Conservation (phyloP, 2,113 vertebrate species). For the Pelecanoides urinatrix region DNA sequence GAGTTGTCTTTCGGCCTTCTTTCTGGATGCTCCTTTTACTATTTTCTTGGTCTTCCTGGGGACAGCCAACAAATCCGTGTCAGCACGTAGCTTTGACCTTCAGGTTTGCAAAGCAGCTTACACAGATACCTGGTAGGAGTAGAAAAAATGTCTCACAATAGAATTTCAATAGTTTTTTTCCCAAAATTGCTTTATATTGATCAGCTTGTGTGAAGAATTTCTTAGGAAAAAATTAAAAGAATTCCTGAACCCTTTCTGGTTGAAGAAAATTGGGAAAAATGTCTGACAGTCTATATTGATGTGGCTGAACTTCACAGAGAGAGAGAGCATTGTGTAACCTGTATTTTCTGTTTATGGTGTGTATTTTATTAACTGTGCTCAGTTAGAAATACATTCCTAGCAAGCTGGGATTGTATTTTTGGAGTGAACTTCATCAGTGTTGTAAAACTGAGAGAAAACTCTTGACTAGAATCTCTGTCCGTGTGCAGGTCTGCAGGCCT, state of each 20-base stretch:
- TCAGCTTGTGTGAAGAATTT: neutral
- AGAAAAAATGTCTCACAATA: neutral
- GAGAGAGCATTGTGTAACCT: neutral
- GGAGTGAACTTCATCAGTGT: neutral
- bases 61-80: neutral
- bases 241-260: neutral
- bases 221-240: neutral
- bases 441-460: neutral
- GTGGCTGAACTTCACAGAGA: neutral
- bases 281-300: neutral
- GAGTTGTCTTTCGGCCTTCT: neutral
- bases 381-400: neutral
- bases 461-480: neutral
- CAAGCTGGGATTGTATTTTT: neutral
- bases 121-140: neutral
- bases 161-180: neutral
- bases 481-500: accelerated
- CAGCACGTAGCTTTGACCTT: neutral
- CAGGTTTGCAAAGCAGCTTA: neutral
- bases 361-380: neutral
- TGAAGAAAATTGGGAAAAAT: neutral
- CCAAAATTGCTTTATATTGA: neutral
- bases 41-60: neutral
- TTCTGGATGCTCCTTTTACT: neutral
- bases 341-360: neutral